phyloP scores from a whole-genome alignment of 2,888 invertebrate species.

The Griposia aprilina region DNA sequence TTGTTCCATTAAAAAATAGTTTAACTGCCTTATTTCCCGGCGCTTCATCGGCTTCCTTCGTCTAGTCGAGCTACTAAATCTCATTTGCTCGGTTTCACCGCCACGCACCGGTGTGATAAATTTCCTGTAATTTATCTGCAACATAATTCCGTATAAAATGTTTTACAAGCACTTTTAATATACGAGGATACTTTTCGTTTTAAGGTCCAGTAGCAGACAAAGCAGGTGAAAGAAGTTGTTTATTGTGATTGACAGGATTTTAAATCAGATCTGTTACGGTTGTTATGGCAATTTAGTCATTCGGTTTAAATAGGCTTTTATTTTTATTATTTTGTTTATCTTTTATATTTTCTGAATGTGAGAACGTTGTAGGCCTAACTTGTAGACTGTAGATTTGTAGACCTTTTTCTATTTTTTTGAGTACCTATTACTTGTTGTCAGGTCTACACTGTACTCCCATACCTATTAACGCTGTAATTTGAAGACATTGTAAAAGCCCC shows the following conservation, averaged over 20 bases:
- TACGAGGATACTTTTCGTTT: constrained; percentile 19
- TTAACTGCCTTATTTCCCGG: constrained; percentile 58
- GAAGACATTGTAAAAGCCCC: no score
- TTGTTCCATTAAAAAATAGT: constrained; percentile 67
- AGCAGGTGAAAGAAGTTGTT: neutral
- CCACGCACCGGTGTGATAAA: constrained; percentile 51
- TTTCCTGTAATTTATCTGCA: constrained; percentile 64
- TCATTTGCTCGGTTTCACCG: constrained; percentile 65
- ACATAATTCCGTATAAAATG: constrained; percentile 56
- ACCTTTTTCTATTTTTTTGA: no score
- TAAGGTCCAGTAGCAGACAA: neutral
- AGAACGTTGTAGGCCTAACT: no score
- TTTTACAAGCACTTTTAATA: constrained; percentile 44
- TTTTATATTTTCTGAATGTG: no score
- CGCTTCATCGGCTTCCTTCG: constrained; percentile 42
- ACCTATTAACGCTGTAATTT: no score
- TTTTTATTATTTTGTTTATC: no score
- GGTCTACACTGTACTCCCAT: no score
- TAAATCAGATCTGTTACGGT: no score
- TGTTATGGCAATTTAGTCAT: no score
- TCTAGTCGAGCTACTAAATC: constrained; percentile 60
- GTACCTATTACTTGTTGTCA: no score
- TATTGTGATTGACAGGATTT: neutral
- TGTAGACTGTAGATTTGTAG: no score
- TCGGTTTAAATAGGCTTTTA: no score